Base-by-base conservation (phyloP, 2,888 invertebrate species). In the Cephonodes hylas region DNA sequence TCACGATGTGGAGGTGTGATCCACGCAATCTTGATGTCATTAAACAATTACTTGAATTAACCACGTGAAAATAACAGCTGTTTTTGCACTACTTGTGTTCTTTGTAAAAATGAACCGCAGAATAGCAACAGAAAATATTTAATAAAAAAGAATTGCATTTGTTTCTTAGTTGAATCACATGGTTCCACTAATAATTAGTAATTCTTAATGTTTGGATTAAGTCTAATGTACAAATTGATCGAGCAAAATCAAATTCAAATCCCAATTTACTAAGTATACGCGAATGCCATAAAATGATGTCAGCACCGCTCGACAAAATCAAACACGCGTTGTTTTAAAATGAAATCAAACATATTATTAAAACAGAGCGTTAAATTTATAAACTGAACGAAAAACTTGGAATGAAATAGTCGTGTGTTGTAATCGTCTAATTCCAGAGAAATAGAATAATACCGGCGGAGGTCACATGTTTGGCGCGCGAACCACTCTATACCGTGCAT, bases 341-440 rank as follows among this genome's bases (percentile, higher is more conserved):
- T 74, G 69, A 80, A 80, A 77, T 76, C 75, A 74, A 77, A 73
- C 68, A 74, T 81, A 80, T 80, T 83, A 72, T 71, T 68, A 64
- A 64, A 70, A 70, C 70, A 84, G 76, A 63, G 67, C 70, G 64
- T 74, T 72, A 68, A 76, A 83, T 85, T 84, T 85, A 83, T 81
- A 86, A 85, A 85, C 79, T 75, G 73, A 71, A 73, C 73, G 78
- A 86, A 86, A 85, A 85, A 86, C 76, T 79, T 65, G 65, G 76
- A 76, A 83, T 84, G 77, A 80, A 85, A 84, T 76, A 79, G 77
- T 77, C 72, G 70, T 76, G 80, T 88, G 86, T 80, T 84, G 89
- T 85, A 89, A 88, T 85, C 73, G 73, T 84, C 86, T 88, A 88
- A 88, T 84, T 88, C 80, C 78, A 86, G 87, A 83, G 83, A 84